Evolutionary conservation across 2,113 vertebrate species (phyloP).

Genomic region (Scalopus aquaticus): DNA sequence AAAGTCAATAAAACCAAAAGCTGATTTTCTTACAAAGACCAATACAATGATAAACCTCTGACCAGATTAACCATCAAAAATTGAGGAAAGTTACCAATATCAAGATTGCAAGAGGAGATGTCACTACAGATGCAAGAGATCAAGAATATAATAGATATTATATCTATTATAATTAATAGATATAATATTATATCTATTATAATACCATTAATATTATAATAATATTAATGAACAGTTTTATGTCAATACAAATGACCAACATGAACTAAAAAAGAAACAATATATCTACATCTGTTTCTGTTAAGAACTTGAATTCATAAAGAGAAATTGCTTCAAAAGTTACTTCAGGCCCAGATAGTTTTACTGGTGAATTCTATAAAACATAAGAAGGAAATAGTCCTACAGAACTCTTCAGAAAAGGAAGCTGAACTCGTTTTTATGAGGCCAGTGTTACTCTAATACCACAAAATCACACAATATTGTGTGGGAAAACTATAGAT

Average conservation of each 20-base stretch:
- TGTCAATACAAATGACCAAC: conserved; percentile 1
- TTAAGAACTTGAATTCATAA: conserved; percentile 9
- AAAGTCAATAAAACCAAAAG: not conserved
- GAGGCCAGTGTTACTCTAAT: not conserved
- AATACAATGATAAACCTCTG: not conserved
- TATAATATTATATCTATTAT: too few relatives aligned
- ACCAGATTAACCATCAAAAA: not conserved
- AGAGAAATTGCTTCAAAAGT: conserved; percentile 9
- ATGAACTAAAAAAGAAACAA: not conserved
- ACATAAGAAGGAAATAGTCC: not conserved
- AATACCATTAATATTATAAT: too few relatives aligned
- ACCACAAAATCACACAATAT: not conserved
- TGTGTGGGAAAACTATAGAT: not conserved
- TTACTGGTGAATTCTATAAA: not conserved
- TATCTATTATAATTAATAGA: too few relatives aligned
- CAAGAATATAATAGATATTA: not conserved
- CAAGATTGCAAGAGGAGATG: not conserved
- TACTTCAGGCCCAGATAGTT: not conserved
- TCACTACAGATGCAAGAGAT: not conserved
- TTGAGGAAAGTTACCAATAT: not conserved
- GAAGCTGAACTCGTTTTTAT: not conserved
- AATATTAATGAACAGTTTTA: too few relatives aligned
- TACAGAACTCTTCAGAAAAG: not conserved
- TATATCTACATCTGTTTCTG: not conserved
- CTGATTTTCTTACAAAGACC: not conserved